Conservation (phyloP, 2,113 vertebrate species). For the Acrocephalus kingi region DNA sequence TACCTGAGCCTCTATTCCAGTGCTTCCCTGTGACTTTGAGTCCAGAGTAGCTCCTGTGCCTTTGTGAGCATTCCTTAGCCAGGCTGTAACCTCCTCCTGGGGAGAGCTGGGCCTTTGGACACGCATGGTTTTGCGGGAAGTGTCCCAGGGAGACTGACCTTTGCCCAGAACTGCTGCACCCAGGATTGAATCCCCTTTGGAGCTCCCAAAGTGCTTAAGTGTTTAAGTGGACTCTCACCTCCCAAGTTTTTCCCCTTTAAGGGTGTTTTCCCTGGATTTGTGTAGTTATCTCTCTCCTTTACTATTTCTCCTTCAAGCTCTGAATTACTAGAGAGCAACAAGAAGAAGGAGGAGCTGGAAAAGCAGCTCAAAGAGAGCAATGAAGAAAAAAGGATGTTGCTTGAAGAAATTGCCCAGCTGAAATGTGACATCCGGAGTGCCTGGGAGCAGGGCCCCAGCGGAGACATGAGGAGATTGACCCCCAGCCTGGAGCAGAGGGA, state of each 20-base stretch:
- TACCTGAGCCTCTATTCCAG: not conserved
- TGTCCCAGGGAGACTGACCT: not conserved
- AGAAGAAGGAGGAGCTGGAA: slow-evolving; percentile 78
- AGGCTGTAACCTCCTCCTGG: fast-evolving
- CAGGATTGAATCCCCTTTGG: not conserved
- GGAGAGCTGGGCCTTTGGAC: not conserved
- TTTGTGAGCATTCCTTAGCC: not conserved
- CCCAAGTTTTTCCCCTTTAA: not conserved
- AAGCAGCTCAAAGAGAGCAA: slow-evolving; percentile 70
- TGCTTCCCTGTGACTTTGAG: not conserved
- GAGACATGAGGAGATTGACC: slow-evolving; percentile 24
- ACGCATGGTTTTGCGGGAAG: not conserved
- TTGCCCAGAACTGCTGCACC: not conserved
- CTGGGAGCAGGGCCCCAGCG: slow-evolving; percentile 48
- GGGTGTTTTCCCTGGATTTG: not conserved
- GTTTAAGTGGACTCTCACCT: not conserved
- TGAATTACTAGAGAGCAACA: slow-evolving; percentile 59
- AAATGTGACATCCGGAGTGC: slow-evolving; percentile 55
- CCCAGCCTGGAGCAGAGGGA: slow-evolving; percentile 3
- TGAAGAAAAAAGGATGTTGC: slow-evolving; percentile 70
- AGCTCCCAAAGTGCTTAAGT: fast-evolving
- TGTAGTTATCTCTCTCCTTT: not conserved
- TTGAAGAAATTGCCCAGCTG: slow-evolving; percentile 75
- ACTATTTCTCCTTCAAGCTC: slow-evolving; percentile 59
- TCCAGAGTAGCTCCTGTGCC: not conserved